These are phyloP conservation scores for Stichopus horrens DNA, from an alignment of 53 echinoderm and acorn worm genomes.

Conservation along the genomic window DNA sequence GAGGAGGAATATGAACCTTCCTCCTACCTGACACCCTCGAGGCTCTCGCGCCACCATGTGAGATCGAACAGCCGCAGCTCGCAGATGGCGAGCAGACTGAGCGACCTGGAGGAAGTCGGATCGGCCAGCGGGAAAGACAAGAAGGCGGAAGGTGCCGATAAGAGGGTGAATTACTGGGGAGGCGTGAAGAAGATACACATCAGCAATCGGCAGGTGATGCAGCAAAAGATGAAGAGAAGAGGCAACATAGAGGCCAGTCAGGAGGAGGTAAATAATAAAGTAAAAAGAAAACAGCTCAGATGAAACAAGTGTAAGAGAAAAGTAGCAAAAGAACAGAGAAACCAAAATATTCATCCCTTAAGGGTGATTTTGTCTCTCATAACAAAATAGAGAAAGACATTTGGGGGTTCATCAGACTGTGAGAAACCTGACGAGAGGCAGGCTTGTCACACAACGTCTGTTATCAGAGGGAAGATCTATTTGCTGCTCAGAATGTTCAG, in stretches of 20 bases:
- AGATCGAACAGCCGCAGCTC: slow-evolving; percentile 45
- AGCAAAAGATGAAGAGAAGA: slow-evolving; percentile 19
- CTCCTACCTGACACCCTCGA: slow-evolving; percentile 52
- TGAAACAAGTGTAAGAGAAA: too few species aligned
- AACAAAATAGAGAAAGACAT: too few species aligned
- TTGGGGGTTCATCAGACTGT: too few species aligned
- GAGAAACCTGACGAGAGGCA: too few species aligned
- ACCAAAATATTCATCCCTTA: too few species aligned
- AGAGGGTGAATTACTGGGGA: slow-evolving; percentile 52
- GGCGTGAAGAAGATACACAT: slow-evolving; percentile 47
- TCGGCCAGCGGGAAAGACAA: slow-evolving; percentile 30
- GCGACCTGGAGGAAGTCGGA: slow-evolving; percentile 53
- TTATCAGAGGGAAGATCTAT: too few species aligned
- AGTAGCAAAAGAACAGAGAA: too few species aligned
- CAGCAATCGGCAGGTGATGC: slow-evolving; percentile 41
- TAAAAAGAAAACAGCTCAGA: too few species aligned
- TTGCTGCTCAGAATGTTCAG: too few species aligned
- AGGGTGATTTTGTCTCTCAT: too few species aligned
- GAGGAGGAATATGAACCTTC: slow-evolving; percentile 45
- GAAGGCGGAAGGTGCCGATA: slow-evolving; percentile 53
- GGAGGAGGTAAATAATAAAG: neutral
- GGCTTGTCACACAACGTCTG: too few species aligned
- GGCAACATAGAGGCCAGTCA: neutral
- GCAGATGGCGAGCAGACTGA: neutral
- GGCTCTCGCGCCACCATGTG: slow-evolving; percentile 61